phyloP scores from a whole-genome alignment of 2,113 vertebrate species.

The Colossoma macropomum region DNA sequence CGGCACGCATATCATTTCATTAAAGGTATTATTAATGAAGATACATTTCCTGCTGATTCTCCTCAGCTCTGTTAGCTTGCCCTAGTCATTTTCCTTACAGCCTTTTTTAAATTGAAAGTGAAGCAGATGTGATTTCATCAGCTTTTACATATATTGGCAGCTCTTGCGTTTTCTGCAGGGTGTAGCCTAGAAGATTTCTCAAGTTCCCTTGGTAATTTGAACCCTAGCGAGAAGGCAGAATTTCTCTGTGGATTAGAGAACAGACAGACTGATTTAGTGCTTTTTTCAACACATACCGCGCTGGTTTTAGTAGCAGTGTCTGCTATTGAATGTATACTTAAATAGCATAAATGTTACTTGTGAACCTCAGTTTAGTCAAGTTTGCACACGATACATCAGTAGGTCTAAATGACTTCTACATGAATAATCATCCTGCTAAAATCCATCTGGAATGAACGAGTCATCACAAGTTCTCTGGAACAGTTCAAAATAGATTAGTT shows the following conservation, averaged over 20 bases:
- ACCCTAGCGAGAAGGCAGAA: neutral
- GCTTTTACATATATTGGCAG: neutral
- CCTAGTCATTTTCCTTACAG: neutral
- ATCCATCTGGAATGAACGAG: neutral
- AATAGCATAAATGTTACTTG: too few relatives aligned
- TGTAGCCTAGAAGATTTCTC: neutral
- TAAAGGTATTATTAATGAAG: neutral
- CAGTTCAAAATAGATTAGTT: too few relatives aligned
- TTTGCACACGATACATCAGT: neutral
- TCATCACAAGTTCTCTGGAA: too few relatives aligned
- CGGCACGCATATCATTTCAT: neutral
- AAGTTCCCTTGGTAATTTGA: neutral
- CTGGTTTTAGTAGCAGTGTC: neutral
- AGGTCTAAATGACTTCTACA: neutral
- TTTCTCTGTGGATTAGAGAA: neutral
- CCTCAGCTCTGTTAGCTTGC: neutral
- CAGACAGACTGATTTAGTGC: neutral
- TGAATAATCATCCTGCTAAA: neutral
- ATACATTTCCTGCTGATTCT: neutral
- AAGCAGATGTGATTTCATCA: neutral
- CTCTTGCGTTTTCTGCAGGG: neutral
- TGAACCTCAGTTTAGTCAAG: neutral
- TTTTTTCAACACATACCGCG: neutral
- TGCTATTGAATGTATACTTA: too few relatives aligned
- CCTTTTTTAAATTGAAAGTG: neutral